These are phyloP conservation scores for Whitmania pigra DNA, from an alignment of 1,140 invertebrate genomes.

Conservation along the genomic window DNA sequence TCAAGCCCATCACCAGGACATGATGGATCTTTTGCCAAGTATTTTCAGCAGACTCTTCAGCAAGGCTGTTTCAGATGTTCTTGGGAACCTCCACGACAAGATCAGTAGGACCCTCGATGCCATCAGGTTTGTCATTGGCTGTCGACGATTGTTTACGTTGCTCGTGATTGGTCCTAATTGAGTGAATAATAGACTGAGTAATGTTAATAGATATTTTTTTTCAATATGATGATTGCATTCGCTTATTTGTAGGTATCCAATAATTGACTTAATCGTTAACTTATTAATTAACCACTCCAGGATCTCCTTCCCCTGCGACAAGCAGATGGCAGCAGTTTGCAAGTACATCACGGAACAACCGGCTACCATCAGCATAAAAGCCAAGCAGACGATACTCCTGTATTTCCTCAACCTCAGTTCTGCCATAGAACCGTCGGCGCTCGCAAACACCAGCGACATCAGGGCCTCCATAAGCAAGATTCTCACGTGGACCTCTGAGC, in stretches of 20 bases:
- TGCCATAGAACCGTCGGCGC: conserved; percentile 41
- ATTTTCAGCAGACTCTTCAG: conserved; percentile 63
- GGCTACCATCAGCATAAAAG: conserved; percentile 51
- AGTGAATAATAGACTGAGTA: too few species aligned
- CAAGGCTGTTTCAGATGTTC: conserved; percentile 74
- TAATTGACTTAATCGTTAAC: too few species aligned
- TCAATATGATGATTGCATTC: too few species aligned
- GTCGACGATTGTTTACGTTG: too few species aligned
- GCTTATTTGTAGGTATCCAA: too few species aligned
- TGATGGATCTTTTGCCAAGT: conserved; percentile 75
- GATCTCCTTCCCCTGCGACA: conserved; percentile 52
- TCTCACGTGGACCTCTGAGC: conserved; percentile 47
- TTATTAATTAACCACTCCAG: conserved; percentile 37
- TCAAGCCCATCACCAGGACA: conserved; percentile 53
- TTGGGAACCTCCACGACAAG: conserved; percentile 77
- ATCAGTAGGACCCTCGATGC: conserved; percentile 72
- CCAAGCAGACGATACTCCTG: conserved; percentile 40
- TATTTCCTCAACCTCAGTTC: conserved; percentile 39
- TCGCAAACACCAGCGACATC: conserved; percentile 40
- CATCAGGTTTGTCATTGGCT: conserved; percentile 51
- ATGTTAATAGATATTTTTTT: too few species aligned
- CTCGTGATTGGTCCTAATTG: too few species aligned
- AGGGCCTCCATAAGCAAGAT: conserved; percentile 45
- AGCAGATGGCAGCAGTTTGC: conserved; percentile 52
- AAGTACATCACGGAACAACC: conserved; percentile 73